A percentile compares a stretch with the other conserved stretches of the same genome.
Evolutionary conservation across 1,140 invertebrate species (phyloP).

Genomic region (Nebria ingens): DNA sequence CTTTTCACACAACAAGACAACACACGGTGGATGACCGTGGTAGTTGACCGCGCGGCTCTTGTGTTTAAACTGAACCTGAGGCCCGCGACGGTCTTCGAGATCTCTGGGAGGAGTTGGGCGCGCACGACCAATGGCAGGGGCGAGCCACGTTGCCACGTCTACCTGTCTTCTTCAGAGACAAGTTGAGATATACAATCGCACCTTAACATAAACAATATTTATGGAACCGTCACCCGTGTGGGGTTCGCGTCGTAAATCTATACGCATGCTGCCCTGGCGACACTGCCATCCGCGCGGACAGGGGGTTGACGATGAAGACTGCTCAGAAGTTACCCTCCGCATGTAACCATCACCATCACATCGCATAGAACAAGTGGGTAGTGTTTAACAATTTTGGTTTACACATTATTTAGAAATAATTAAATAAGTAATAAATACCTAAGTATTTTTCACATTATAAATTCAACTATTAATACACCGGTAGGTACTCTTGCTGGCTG

Average conservation of each 20-base stretch:
- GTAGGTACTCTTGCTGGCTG: background rate
- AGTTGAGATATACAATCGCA: slow-evolving; percentile 11
- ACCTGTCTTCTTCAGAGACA: slow-evolving; percentile 2
- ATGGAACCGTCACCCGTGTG: slow-evolving; percentile 29
- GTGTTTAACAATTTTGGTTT: background rate
- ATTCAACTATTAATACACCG: background rate
- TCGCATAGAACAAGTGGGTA: background rate
- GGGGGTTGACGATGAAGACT: background rate
- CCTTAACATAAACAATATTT: slow-evolving; percentile 33
- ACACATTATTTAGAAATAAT: background rate
- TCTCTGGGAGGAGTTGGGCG: slow-evolving; percentile 27
- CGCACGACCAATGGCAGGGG: slow-evolving; percentile 25
- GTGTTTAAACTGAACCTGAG: slow-evolving; percentile 20
- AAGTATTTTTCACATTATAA: background rate
- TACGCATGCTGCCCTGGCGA: background rate
- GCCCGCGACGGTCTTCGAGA: slow-evolving; percentile 16
- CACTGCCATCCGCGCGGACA: background rate
- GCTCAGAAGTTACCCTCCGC: too few relatives aligned
- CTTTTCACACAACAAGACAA: too few relatives aligned
- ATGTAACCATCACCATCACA: too few relatives aligned
- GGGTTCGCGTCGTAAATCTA: slow-evolving; percentile 31
- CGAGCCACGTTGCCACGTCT: slow-evolving; percentile 19
- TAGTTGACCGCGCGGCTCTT: slow-evolving; percentile 16
- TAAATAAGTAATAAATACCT: background rate
- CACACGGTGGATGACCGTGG: background rate